phyloP scores from a whole-genome alignment of 2,113 vertebrate species.

The Carollia perspicillata region DNA sequence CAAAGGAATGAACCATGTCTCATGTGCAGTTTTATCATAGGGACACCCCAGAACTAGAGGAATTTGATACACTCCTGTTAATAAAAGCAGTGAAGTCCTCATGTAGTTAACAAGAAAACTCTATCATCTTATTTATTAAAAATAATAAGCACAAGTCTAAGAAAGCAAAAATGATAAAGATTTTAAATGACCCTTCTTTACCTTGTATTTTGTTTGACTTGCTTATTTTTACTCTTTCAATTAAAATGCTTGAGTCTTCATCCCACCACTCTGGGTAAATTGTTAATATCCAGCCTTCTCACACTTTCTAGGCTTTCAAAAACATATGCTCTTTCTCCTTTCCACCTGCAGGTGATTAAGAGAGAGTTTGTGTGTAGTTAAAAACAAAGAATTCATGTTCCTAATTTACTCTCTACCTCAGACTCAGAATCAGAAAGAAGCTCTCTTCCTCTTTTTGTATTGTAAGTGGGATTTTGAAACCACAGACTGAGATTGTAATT shows the following conservation, averaged over 20 bases:
- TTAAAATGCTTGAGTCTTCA: not conserved
- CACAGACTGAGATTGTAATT: not conserved
- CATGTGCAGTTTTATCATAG: not conserved
- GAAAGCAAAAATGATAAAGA: not conserved
- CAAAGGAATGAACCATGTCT: constrained; percentile 3
- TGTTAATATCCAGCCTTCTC: not conserved
- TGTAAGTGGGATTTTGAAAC: not conserved
- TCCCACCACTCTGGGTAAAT: not conserved
- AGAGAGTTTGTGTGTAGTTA: not conserved
- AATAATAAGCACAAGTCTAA: not conserved
- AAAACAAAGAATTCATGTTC: not conserved
- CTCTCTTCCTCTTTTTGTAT: not conserved
- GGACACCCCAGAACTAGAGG: not conserved
- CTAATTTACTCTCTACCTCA: not conserved
- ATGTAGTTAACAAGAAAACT: not conserved
- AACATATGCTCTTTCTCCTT: not conserved
- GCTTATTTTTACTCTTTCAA: not conserved
- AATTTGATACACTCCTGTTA: not conserved
- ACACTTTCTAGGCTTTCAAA: not conserved
- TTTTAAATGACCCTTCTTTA: not conserved
- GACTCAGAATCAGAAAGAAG: not conserved
- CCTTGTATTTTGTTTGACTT: not conserved
- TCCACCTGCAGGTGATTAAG: not conserved
- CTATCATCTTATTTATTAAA: not conserved
- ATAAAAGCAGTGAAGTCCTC: not conserved